Evolutionary conservation across 1,140 invertebrate genomes (phyloP).

Genomic region (Drosophila bifasciata): DNA sequence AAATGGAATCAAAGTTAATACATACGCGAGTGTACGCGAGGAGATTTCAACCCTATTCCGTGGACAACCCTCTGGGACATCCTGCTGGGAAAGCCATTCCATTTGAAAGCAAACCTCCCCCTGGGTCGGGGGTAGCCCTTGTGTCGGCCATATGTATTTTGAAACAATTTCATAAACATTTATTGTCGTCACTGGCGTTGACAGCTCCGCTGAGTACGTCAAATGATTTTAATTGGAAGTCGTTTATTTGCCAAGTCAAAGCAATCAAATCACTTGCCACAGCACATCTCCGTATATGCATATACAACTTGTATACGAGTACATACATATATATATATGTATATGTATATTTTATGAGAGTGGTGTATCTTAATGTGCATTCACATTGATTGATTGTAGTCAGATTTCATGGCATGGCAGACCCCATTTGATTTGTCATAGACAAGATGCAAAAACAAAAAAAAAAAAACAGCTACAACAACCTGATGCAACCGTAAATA

Average conservation of each 20-base stretch:
- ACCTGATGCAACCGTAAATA: conserved; percentile 55
- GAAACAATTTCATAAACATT: conserved; percentile 78
- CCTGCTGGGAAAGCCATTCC: conserved; percentile 35
- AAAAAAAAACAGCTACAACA: too few species aligned
- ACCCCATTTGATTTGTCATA: conserved; percentile 38
- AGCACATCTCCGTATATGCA: conserved; percentile 34
- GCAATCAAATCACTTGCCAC: conserved; percentile 76
- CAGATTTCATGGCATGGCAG: conserved; percentile 29
- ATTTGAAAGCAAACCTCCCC: too few species aligned
- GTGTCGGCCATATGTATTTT: conserved; percentile 57
- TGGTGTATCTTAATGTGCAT: neutral
- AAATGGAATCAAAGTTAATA: neutral
- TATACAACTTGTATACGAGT: conserved; percentile 16
- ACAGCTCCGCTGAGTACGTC: conserved; percentile 67
- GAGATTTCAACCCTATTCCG: conserved; percentile 52
- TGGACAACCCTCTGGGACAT: conserved; percentile 5
- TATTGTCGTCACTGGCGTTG: conserved; percentile 63
- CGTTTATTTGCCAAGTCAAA: conserved; percentile 69
- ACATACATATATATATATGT: conserved; percentile 11
- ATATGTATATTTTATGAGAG: neutral
- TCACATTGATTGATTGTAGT: conserved; percentile 50
- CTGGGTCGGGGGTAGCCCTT: conserved; percentile 14
- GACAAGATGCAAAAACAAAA: conserved; percentile 40
- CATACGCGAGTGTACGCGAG: too few species aligned
- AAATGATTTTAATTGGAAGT: conserved; percentile 81